Evolutionary conservation across 2,888 invertebrate species (phyloP).

Genomic region (Scaptomyza parva): DNA sequence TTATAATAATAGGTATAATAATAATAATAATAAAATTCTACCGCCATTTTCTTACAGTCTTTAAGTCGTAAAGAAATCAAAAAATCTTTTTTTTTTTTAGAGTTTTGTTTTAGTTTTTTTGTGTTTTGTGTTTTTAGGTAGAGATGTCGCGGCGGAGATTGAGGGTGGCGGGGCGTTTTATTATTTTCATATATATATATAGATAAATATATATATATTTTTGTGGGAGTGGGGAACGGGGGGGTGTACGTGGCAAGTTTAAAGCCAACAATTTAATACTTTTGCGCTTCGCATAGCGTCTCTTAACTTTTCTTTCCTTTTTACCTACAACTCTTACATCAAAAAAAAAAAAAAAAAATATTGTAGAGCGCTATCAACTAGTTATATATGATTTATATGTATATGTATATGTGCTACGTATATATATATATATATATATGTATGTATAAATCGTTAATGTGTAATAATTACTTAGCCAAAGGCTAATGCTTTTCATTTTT

Average conservation of each 20-base stretch:
- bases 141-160: conserved; percentile 50
- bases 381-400: conserved; percentile 28
- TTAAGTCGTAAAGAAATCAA: conserved; percentile 71
- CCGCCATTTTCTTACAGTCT: conserved; percentile 78
- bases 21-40: conserved; percentile 54
- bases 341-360: conserved; percentile 45
- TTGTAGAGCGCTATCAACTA: conserved; percentile 22
- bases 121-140: conserved; percentile 29
- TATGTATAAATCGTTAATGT: conserved; percentile 23
- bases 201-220: conserved; percentile 6
- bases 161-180: conserved; percentile 14
- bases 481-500: conserved; percentile 33
- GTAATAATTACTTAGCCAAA: conserved; percentile 27
- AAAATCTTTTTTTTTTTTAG: conserved; percentile 57
- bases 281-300: conserved; percentile 75
- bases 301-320: conserved; percentile 62
- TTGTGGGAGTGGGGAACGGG: conserved; percentile 12
- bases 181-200: conserved; percentile 10
- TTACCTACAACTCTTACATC: conserved; percentile 46
- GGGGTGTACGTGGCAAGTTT: conserved; percentile 44
- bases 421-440: conserved; percentile 15
- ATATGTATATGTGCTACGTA: conserved; percentile 29
- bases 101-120: conserved; percentile 31
- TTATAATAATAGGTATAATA: conserved; percentile 35
- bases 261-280: conserved; percentile 71